These are phyloP conservation scores for Endomychus coccineus DNA, from an alignment of 2,888 invertebrate genomes.

Conservation along the genomic window DNA sequence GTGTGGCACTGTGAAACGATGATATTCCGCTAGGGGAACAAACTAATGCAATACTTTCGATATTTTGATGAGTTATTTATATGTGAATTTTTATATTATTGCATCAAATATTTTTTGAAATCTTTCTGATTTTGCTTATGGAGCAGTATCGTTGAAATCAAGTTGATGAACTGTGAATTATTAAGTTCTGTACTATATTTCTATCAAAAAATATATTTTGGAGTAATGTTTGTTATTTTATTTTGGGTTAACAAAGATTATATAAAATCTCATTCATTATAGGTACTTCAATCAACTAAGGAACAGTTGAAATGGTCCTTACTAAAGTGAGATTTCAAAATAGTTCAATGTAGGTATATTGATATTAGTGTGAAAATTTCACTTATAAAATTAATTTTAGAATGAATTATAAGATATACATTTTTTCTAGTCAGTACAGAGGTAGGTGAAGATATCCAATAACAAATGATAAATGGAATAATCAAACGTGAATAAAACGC, in stretches of 20 bases:
- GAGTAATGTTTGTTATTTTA: conserved; percentile 13
- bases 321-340: conserved; percentile 84
- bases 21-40: conserved; percentile 98
- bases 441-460: no score
- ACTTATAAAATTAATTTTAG: no score
- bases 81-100: no score
- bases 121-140: no score
- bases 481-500: no score
- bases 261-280: conserved; percentile 40
- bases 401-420: no score
- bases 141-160: no score
- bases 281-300: conserved; percentile 95
- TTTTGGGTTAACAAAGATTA: conserved; percentile 12
- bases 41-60: conserved; percentile 55
- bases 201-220: conserved; percentile 16
- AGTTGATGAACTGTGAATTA: no score
- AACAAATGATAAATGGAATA: no score
- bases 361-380: no score
- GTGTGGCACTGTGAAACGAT: conserved; percentile 88
- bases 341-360: no score
- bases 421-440: no score
- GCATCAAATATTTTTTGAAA: conserved; percentile 7
- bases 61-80: conserved; percentile 54
- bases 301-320: conserved; percentile 98
- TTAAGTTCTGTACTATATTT: conserved; percentile 10